These are phyloP conservation scores for Sardinella longiceps DNA, from an alignment of 2,797 vertebrate genomes.

Conservation along the genomic window DNA sequence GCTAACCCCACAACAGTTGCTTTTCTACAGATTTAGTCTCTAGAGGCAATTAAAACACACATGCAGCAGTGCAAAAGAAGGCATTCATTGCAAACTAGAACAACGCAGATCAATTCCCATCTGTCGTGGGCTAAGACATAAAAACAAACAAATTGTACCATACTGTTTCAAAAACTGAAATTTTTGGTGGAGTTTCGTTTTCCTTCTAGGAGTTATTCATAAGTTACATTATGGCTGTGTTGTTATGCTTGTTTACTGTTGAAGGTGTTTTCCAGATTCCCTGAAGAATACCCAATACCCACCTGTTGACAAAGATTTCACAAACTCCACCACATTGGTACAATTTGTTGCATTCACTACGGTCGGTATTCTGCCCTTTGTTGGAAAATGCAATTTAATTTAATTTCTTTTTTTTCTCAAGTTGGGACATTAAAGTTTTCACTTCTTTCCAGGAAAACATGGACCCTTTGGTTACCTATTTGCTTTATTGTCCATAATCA, in stretches of 20 bases:
- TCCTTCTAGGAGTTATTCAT: not conserved
- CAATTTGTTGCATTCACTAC: constrained; percentile 58
- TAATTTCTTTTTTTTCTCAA: constrained; percentile 26
- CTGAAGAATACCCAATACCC: not conserved
- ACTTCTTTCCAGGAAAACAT: constrained; percentile 50
- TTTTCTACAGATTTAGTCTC: constrained; percentile 37
- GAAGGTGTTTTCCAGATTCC: not conserved
- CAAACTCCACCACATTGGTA: constrained; percentile 43
- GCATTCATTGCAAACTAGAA: constrained; percentile 58
- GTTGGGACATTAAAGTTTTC: constrained; percentile 33
- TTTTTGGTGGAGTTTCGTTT: constrained; percentile 14
- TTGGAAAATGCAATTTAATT: constrained; percentile 59
- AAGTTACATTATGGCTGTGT: too few relatives aligned
- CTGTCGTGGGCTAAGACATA: constrained; percentile 33
- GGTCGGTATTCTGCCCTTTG: constrained; percentile 42
- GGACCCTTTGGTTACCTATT: constrained; percentile 30
- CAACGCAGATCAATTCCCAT: constrained; percentile 41
- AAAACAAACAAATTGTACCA: constrained; percentile 63
- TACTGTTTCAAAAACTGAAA: not conserved
- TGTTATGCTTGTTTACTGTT: not conserved
- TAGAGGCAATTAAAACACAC: constrained; percentile 49
- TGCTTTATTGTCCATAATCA: not conserved
- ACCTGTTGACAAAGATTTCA: not conserved
- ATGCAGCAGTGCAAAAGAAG: constrained; percentile 79
- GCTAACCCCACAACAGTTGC: constrained; percentile 29